Conservation (phyloP, 1,140 invertebrate species). For the Brachionus rotundiformis region DNA sequence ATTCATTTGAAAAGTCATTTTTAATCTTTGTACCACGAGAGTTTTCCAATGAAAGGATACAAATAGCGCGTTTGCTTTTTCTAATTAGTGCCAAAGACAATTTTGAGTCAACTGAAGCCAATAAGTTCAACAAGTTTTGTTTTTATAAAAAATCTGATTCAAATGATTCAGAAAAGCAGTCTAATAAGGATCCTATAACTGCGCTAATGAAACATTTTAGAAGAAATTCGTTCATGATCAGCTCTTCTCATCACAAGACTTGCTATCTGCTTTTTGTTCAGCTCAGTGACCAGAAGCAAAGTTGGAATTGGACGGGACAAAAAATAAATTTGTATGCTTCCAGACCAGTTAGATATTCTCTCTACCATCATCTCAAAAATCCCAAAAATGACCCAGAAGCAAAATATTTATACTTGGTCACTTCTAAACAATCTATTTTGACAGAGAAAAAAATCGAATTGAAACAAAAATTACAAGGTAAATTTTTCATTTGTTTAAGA, state of each 20-base stretch:
- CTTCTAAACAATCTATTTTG: constrained; percentile 10
- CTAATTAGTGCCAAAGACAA: constrained; percentile 32
- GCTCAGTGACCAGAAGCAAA: not conserved
- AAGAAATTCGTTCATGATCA: constrained; percentile 6
- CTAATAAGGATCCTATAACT: not conserved
- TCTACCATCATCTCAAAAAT: constrained; percentile 37
- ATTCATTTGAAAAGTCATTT: not conserved
- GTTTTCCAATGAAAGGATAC: constrained; percentile 31
- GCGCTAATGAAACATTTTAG: not conserved
- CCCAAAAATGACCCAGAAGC: not conserved
- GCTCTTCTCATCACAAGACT: not conserved
- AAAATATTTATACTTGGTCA: constrained; percentile 1
- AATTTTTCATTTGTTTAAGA: no score
- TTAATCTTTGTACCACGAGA: constrained; percentile 39
- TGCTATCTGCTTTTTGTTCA: constrained; percentile 22
- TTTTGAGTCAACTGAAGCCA: not conserved
- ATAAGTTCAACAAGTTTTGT: not conserved
- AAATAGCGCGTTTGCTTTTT: constrained; percentile 19
- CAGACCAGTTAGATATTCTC: not conserved
- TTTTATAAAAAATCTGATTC: not conserved
- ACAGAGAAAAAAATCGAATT: not conserved
- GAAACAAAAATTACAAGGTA: constrained; percentile 34
- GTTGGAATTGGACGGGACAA: not conserved
- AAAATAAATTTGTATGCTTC: constrained; percentile 21
- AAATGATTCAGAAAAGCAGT: not conserved